Base-by-base conservation (phyloP, 2,113 vertebrate genomes). In the Erinaceus europaeus region DNA sequence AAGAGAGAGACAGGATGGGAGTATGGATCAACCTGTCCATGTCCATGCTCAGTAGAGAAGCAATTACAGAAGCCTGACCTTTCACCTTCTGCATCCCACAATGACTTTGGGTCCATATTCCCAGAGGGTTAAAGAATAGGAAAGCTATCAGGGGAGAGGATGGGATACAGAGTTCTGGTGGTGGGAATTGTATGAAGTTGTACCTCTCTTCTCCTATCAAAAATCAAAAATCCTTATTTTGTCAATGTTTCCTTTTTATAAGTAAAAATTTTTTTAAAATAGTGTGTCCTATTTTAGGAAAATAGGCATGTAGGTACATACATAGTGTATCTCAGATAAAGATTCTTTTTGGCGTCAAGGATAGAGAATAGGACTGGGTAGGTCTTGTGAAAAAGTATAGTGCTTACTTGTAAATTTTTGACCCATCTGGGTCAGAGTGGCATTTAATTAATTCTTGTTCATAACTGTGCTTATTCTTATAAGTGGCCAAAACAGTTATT, bases 401-500 rank as follows among this genome's bases (percentile, higher is more conserved):
- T 12, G 29, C 5, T 29, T 52, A 89, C 3, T 20, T 13, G 0
- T 38, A 59, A 71, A 78, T 38, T 25, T 65, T 27, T n/a, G 10
- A 83, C n/a, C 23, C 5, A 59, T 40, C n/a, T 27, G 6, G 18
- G 40, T 9, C 83, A 46, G 72, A 12, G 12, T 44, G 9, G 18
- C 21, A 25, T 88, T n/a, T 57, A 27, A 18, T 44, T 59, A 79
- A 92, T 27, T 61, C 25, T 52, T 53, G 32, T 38, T 40, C 12
- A 3, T 64, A 76, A 78, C 38, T 53, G 13, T 50, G 23, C 9
- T 90, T 50, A 17, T 6, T 87, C 25, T 44, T 36, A 89, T 67
- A 59, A 81, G 29, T 61, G 89, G 29, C n/a, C 84, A 86, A 76
- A 61, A 86, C 8, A 83, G 82, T 32, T 62, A 64, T 1, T 89